These are phyloP conservation scores for Nomada goodeniana DNA, from an alignment of 2,888 invertebrate genomes.

Conservation along the genomic window DNA sequence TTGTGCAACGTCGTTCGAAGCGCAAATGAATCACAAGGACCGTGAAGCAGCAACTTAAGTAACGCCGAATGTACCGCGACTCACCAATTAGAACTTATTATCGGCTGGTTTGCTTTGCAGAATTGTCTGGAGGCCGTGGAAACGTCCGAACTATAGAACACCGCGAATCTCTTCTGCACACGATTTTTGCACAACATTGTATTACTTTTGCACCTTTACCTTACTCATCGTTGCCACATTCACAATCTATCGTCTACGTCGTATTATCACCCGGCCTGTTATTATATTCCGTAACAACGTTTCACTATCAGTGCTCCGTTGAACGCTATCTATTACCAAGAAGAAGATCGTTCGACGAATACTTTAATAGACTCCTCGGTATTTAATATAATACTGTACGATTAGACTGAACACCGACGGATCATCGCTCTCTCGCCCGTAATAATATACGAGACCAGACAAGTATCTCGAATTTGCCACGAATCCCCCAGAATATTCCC, in stretches of 20 bases:
- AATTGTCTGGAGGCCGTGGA: neutral
- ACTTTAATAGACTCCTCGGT: neutral
- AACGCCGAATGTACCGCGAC: neutral
- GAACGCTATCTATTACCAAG: neutral
- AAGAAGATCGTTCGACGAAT: neutral
- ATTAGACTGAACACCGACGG: neutral
- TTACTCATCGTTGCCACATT: neutral
- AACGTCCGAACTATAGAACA: too few relatives aligned
- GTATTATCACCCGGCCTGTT: neutral
- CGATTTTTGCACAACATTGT: neutral
- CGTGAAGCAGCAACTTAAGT: neutral
- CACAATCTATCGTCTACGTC: neutral
- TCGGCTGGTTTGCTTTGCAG: neutral
- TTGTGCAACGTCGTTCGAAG: too few relatives aligned
- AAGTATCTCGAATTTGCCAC: too few relatives aligned
- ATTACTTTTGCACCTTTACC: neutral
- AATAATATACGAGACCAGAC: too few relatives aligned
- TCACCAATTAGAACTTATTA: constrained; percentile 9
- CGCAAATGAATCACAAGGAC: neutral
- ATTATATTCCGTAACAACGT: neutral
- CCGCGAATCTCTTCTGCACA: neutral
- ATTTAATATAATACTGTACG: neutral
- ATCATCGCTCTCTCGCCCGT: neutral
- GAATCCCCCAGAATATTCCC: too few relatives aligned
- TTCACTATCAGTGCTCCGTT: neutral